Evolutionary conservation across 2,888 invertebrate species (phyloP), one percentile per base, ranked within the genome.

Genomic region (Stenolophus ochropezus): DNA sequence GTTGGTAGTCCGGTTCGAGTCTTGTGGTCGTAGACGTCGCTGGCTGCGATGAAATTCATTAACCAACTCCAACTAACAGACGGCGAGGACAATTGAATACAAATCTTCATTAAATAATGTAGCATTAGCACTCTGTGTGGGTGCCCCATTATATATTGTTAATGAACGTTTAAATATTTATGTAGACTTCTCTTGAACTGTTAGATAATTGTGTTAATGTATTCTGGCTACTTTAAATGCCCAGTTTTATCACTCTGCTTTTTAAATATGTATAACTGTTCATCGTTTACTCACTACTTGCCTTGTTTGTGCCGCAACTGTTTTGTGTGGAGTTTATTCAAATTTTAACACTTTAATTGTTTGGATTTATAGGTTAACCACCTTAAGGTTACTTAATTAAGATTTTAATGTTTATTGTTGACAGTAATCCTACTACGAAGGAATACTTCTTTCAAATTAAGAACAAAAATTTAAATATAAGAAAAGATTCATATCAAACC

Each of bases 71-170:
- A 8, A 71, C 33, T 18, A 71, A 71, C 71, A 71, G 71, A 71
- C 16, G 71, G 71, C 71, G 21, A 71, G 20, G 71, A 71, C 71
- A 47, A 47, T 71, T 71, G 33, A 20, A 42, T 42, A 71, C 71
- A 71, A 71, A 71, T 71, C 71, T 71, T 71, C 71, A 71, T 71
- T 71, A 71, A 33, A 71, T 71, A 42, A 71, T 71, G 71, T 71
- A 71, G 16, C 71, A 71, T 71, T 71, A 33, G 71, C 71, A 42
- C 71, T 33, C 23, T 73, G 51, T 73, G 73, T 73, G 73, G 73
- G 73, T 73, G 73, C 47, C 51, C 49, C 73, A 73, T 73, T 73
- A 73, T 25, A 73, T 23, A 73, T 73, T 49, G 49, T 73, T 73
- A 73, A 73, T 73, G 23, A 49, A 51, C 51, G 73, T 51, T 73